Evolutionary conservation across 2,797 vertebrate genomes (phyloP), one percentile per base, ranked within the genome.

Genomic region (Tympanoctomys barrerae): DNA sequence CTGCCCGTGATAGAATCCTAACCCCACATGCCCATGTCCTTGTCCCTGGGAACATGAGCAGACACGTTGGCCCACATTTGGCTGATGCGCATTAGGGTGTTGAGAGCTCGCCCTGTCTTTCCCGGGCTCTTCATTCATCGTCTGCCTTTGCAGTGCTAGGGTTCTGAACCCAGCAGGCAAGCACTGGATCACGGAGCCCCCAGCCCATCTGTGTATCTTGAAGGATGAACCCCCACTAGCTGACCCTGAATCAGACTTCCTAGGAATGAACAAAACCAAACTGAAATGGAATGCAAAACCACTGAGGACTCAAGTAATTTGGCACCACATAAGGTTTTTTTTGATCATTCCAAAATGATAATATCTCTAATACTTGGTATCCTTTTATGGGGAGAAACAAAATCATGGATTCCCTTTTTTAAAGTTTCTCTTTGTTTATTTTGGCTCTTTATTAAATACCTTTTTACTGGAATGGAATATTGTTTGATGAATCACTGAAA

Each of bases 371-470:
- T 75, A 19, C n/a, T 61, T 73, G 75, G 33, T 62, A 57, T 75
- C 36, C 26, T 57, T 46, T 77, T 88, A 19, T 5, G 6, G 16
- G 16, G 0, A 21, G 18, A 61, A 84, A 62, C 14, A 68, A 91
- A 85, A 64, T 7, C 24, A 54, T 59, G 3, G 21, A 52, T 84
- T 12, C 1, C 6, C 24, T 39, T 81, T 62, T 39, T 39, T 0
- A 9, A 36, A 59, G 42, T 68, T 8, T 64, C 12, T 54, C 22
- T 16, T 26, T 82, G 5, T 46, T 49, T 83, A 88, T 81, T 8
- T 78, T 77, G 5, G 2, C 79, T 94, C 19, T 14, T 86, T 79
- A 82, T 64, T 91, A 62, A 86, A n/a, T 78, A 71, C 21, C 42
- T 52, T 92, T 91, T 42, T 16, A 85, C 21, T 77, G 36, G 24